Conservation (phyloP, 2,113 vertebrate genomes). For the Phaethon lepturus region DNA sequence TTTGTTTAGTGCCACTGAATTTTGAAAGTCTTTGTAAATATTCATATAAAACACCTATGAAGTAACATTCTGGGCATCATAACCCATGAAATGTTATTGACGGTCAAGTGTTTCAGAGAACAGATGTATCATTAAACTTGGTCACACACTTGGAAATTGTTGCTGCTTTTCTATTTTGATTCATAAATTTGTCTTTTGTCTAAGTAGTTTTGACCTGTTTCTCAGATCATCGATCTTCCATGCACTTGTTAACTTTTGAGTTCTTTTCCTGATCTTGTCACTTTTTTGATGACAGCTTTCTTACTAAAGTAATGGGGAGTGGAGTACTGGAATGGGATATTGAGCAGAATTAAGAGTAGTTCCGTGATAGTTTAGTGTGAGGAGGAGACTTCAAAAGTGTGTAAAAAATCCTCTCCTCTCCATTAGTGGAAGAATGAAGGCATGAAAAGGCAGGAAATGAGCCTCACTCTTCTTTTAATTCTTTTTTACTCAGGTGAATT, state of each 20-base stretch:
- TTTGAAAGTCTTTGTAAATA: constrained; percentile 83
- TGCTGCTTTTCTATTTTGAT: constrained; percentile 29
- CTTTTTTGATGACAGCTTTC: neutral
- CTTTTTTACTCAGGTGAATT: neutral
- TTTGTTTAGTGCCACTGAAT: constrained; percentile 77
- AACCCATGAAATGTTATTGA: constrained; percentile 81
- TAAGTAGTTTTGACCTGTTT: neutral
- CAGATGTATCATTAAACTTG: constrained; percentile 80
- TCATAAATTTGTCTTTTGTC: neutral
- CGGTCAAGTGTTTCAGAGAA: constrained; percentile 79
- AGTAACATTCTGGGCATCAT: constrained; percentile 75
- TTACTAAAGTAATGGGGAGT: neutral
- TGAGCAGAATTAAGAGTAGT: neutral
- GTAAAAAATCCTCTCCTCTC: neutral
- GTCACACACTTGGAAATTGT: constrained; percentile 68
- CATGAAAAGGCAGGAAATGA: neutral
- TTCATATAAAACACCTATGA: constrained; percentile 80
- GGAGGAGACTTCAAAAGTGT: neutral
- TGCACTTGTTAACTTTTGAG: neutral
- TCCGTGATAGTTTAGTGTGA: neutral
- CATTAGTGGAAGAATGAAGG: neutral
- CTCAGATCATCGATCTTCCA: neutral
- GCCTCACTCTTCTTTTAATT: neutral
- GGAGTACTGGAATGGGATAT: neutral
- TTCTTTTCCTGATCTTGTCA: neutral